These are phyloP conservation scores for Nibea albiflora DNA, from an alignment of 2,113 vertebrate genomes.

Conservation along the genomic window DNA sequence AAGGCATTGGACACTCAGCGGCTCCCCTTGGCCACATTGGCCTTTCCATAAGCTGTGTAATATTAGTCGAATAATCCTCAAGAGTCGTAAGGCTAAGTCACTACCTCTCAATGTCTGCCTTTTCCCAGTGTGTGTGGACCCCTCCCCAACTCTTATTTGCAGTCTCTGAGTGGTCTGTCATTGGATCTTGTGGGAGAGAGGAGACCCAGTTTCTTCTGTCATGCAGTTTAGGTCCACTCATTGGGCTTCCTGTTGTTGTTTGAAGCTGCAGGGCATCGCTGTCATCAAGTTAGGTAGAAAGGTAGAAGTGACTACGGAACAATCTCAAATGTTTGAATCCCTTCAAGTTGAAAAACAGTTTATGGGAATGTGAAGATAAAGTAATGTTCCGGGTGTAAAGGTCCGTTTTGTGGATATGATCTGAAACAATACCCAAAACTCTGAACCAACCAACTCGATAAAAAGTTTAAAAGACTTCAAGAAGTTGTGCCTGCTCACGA, in stretches of 20 bases:
- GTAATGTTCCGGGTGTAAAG: not conserved
- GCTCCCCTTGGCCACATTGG: conserved; percentile 51
- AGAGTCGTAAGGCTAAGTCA: conserved; percentile 67
- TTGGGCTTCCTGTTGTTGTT: conserved; percentile 66
- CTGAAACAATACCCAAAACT: not conserved
- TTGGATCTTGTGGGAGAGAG: conserved; percentile 82
- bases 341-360: not conserved
- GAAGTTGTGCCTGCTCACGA: not conserved
- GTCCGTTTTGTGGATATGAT: not conserved
- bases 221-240: conserved; percentile 53
- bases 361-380: conserved; percentile 5
- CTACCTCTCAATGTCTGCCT: conserved; percentile 69
- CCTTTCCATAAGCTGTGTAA: conserved; percentile 84
- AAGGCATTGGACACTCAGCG: conserved; percentile 62
- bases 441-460: not conserved
- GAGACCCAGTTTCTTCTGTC: conserved; percentile 70
- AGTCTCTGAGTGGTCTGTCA: conserved; percentile 76
- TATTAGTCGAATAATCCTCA: conserved; percentile 86
- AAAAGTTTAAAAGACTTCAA: not conserved
- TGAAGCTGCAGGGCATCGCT: conserved; percentile 72
- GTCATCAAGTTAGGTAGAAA: conserved; percentile 60
- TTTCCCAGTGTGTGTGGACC: conserved; percentile 58
- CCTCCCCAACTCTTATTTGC: conserved; percentile 69
- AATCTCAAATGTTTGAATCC: not conserved
- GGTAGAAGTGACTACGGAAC: conserved; percentile 16